These are phyloP conservation scores for Mesocricetus auratus DNA, from an alignment of 2,113 vertebrate species.

Conservation along the genomic window DNA sequence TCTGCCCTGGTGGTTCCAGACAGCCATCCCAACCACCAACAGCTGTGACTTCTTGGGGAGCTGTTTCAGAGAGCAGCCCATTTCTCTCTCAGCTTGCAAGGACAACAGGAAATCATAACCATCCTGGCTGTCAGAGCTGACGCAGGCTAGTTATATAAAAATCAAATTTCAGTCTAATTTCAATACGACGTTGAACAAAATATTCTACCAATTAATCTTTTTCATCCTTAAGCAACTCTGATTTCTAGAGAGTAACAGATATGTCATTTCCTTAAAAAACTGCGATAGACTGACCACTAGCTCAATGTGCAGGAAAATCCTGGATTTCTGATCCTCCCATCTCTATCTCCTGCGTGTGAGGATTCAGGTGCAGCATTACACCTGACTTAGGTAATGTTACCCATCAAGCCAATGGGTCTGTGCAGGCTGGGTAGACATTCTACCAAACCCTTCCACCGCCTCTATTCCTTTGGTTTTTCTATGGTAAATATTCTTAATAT, in stretches of 20 bases:
- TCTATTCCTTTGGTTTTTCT: neutral
- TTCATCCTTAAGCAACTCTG: constrained; percentile 14
- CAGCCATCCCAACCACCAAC: neutral
- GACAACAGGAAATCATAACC: neutral
- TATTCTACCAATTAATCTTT: neutral
- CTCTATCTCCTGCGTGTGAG: neutral
- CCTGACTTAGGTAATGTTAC: neutral
- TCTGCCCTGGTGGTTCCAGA: too few species aligned
- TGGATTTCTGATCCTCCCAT: neutral
- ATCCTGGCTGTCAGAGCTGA: neutral
- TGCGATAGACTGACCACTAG: neutral
- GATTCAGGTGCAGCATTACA: neutral
- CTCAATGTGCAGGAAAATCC: neutral
- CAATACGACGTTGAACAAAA: constrained; percentile 11
- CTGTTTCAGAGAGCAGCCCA: neutral
- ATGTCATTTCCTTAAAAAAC: neutral
- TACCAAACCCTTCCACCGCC: too few species aligned
- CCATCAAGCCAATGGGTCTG: neutral
- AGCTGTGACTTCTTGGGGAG: neutral
- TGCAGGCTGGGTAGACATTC: neutral
- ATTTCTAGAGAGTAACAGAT: constrained; percentile 19
- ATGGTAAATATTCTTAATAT: neutral
- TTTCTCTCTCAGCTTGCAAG: neutral
- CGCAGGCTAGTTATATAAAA: neutral
- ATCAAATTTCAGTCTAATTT: neutral